phyloP scores from a whole-genome alignment of 1,140 invertebrate species.

The Apis dorsata region DNA sequence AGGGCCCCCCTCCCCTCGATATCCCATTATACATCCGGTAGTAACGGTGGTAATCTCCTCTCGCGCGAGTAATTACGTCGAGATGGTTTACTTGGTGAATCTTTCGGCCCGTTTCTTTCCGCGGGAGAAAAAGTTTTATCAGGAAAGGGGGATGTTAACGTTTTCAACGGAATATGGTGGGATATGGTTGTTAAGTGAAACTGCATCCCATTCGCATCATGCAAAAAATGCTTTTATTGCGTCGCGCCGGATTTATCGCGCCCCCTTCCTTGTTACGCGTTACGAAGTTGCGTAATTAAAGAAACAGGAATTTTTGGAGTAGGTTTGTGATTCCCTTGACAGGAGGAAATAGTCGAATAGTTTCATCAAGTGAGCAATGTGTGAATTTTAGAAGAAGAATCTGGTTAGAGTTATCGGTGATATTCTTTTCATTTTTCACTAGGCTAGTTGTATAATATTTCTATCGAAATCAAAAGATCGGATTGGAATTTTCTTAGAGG shows the following conservation, averaged over 20 bases:
- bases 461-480: too few species aligned
- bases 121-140: conserved; percentile 36
- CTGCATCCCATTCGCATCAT: conserved; percentile 10
- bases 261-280: not conserved
- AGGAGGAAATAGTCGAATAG: too few species aligned
- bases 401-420: not conserved
- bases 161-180: conserved; percentile 23
- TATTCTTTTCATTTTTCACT: too few species aligned
- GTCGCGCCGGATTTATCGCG: conserved; percentile 24
- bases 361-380: not conserved
- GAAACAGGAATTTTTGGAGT: not conserved
- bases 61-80: conserved; percentile 36
- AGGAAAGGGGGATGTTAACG: not conserved
- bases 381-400: not conserved
- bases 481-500: too few species aligned
- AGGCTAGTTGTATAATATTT: too few species aligned
- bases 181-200: conserved; percentile 29
- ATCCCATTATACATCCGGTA: conserved; percentile 24
- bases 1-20: not conserved
- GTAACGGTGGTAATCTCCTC: conserved; percentile 28
- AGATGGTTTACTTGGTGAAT: conserved; percentile 23
- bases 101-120: conserved; percentile 25
- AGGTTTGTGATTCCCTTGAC: not conserved
- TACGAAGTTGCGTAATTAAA: conserved; percentile 25
- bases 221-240: conserved; percentile 28